Conservation (phyloP, 1,140 invertebrate species). For the Lucilia cuprina region DNA sequence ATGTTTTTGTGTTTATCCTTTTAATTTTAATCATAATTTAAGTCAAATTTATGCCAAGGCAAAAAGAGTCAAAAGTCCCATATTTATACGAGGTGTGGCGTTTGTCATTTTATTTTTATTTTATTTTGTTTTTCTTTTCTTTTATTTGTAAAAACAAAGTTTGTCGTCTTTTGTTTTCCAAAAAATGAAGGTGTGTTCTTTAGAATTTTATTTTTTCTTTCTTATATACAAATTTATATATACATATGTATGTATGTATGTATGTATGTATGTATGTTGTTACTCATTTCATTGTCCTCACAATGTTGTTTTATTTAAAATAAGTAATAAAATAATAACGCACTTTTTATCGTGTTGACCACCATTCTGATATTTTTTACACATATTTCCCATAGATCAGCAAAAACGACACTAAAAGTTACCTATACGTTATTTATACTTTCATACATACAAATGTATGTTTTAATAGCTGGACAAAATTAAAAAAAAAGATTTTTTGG, state of each 20-base stretch:
- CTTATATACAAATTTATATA: too few species aligned
- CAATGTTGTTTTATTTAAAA: neutral
- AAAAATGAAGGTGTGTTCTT: neutral
- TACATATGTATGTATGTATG: too few species aligned
- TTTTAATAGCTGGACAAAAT: too few species aligned
- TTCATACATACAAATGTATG: too few species aligned
- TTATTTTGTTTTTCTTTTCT: neutral
- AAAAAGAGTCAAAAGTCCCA: neutral
- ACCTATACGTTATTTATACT: neutral
- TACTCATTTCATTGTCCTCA: neutral
- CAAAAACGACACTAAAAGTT: too few species aligned
- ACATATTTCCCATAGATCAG: too few species aligned
- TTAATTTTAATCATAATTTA: neutral
- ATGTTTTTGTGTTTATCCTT: neutral
- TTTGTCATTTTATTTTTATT: neutral
- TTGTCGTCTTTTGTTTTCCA: neutral
- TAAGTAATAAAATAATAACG: neutral
- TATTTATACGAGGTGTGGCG: neutral
- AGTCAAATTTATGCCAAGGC: neutral
- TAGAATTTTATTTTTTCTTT: neutral
- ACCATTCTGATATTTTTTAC: neutral
- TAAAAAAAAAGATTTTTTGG: too few species aligned
- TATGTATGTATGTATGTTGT: too few species aligned
- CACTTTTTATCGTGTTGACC: neutral
- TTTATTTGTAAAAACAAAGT: neutral